Evolutionary conservation across 1,140 invertebrate genomes (phyloP).

Genomic region (Brachionus manjavacas): DNA sequence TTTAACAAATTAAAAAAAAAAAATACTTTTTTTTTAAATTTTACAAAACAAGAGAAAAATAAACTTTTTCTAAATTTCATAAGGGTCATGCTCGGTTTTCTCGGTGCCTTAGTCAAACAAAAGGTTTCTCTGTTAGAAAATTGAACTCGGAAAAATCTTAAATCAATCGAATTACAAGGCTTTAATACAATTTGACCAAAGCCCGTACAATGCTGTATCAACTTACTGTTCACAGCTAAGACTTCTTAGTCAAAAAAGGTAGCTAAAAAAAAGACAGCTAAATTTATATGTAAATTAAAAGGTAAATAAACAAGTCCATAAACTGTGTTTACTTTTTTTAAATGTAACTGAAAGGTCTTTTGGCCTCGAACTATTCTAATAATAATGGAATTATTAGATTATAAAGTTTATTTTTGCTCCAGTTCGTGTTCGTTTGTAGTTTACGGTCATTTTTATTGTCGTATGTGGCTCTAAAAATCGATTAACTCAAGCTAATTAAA

Average conservation of each 20-base stretch:
- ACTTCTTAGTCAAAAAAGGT: background rate
- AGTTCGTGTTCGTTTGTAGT: conserved; percentile 23
- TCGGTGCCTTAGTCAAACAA: background rate
- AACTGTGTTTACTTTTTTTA: conserved; percentile 10
- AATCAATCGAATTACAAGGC: background rate
- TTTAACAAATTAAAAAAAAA: too few relatives aligned
- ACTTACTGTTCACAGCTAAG: background rate
- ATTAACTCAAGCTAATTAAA: conserved; percentile 21
- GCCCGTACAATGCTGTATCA: background rate
- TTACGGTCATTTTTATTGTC: conserved; percentile 24
- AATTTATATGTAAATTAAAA: background rate
- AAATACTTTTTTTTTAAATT: too few relatives aligned
- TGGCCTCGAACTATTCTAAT: background rate
- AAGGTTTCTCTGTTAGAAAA: background rate
- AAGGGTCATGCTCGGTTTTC: background rate
- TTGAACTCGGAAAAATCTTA: background rate
- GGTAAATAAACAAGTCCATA: background rate
- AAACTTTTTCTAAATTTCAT: background rate
- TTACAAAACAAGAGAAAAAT: background rate
- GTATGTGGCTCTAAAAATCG: conserved; percentile 24
- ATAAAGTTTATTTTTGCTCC: conserved; percentile 31
- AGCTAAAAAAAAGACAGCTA: background rate
- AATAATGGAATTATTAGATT: conserved; percentile 21
- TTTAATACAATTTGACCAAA: background rate
- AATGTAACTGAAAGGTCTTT: conserved; percentile 6